Evolutionary conservation across 2,888 invertebrate genomes (phyloP).

Genomic region (Trichopria drosophilae): DNA sequence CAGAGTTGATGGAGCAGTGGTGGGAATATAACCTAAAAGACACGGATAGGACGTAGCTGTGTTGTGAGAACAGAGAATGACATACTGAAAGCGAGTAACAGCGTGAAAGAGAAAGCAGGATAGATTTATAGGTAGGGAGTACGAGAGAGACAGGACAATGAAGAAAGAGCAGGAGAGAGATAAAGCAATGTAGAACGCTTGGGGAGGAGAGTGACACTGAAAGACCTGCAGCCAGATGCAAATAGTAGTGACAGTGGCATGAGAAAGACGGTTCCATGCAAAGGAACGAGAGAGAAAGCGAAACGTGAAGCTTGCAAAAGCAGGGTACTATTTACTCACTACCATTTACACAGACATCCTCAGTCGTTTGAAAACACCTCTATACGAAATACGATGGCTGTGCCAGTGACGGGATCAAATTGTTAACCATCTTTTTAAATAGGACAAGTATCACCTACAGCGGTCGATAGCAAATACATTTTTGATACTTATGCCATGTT

Average conservation of each 20-base stretch:
- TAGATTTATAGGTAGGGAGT: conserved; percentile 1
- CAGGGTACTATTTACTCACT: conserved; percentile 27
- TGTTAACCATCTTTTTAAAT: no score
- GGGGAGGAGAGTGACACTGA: conserved; percentile 1
- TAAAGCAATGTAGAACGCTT: conserved; percentile 15
- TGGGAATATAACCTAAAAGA: no score
- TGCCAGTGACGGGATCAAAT: conserved; percentile 18
- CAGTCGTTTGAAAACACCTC: conserved; percentile 14
- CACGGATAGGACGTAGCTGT: neutral
- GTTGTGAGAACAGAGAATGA: no score
- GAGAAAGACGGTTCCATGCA: conserved; percentile 8
- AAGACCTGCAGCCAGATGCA: conserved; percentile 6
- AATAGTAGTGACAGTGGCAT: conserved; percentile 13
- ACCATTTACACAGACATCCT: conserved; percentile 1
- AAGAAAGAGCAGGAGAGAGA: conserved; percentile 9
- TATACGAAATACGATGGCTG: conserved; percentile 14
- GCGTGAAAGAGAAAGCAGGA: conserved; percentile 9
- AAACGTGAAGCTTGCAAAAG: conserved; percentile 25
- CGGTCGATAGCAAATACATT: no score
- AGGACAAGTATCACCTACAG: no score
- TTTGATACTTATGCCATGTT: no score
- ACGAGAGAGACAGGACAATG: conserved; percentile 1
- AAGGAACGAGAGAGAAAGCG: no score
- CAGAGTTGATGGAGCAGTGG: neutral
- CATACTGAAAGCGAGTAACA: conserved; percentile 13